Evolutionary conservation across 2,797 vertebrate species (phyloP).

Genomic region (Jordanella pulchra): DNA sequence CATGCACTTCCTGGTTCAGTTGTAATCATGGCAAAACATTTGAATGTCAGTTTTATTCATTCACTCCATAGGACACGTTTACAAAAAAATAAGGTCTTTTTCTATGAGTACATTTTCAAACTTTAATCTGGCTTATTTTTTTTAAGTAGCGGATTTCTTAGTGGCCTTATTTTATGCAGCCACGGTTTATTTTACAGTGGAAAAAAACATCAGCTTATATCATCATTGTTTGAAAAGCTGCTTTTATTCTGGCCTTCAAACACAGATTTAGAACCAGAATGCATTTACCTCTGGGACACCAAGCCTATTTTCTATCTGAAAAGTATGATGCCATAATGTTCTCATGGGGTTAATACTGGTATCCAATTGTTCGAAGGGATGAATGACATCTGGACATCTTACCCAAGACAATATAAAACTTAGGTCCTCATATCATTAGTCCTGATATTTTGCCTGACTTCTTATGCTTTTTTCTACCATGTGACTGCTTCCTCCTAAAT

Average conservation of each 20-base stretch:
- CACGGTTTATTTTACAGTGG: background rate
- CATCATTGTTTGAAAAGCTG: background rate
- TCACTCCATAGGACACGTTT: background rate
- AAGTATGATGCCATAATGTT: background rate
- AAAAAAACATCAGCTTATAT: background rate
- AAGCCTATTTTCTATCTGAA: background rate
- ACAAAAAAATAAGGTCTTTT: background rate
- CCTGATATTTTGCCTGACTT: background rate
- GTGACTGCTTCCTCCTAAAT: too few species aligned
- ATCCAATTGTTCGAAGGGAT: background rate
- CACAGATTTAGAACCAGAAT: background rate
- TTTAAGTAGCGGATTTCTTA: background rate
- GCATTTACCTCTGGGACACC: background rate
- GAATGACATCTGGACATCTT: background rate
- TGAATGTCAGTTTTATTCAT: background rate
- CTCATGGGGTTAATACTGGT: background rate
- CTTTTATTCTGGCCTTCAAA: background rate
- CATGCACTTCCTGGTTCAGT: background rate
- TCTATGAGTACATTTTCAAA: background rate
- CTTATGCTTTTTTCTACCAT: background rate
- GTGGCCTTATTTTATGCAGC: background rate
- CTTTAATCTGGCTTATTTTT: constrained; percentile 2
- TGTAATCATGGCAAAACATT: background rate
- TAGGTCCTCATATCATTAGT: background rate
- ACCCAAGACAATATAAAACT: background rate